phyloP scores from a whole-genome alignment of 2,888 invertebrate genomes.

The Crematogaster levior region DNA sequence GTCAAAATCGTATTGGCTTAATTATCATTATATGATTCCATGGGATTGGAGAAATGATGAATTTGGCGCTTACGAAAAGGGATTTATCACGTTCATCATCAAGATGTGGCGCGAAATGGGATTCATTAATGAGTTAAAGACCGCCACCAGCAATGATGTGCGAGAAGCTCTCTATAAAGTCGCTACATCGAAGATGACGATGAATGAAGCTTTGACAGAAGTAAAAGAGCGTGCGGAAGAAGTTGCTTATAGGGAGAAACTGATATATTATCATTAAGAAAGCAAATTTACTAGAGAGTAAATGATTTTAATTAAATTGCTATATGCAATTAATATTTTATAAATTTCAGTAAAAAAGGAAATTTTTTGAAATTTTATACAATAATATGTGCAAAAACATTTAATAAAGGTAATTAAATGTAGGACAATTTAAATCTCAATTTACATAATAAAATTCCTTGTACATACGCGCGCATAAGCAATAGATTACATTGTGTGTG shows the following conservation, averaged over 20 bases:
- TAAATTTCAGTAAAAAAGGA: not conserved
- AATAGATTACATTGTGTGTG: no score
- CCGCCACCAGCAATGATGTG: slow-evolving; percentile 88
- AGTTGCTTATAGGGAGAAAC: slow-evolving; percentile 68
- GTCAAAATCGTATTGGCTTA: slow-evolving; percentile 92
- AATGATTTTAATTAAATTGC: not conserved
- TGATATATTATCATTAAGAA: slow-evolving; percentile 73
- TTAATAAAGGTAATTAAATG: not conserved
- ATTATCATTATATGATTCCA: slow-evolving; percentile 92
- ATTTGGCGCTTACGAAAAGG: slow-evolving; percentile 91
- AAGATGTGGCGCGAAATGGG: slow-evolving; percentile 91
- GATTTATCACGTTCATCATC: slow-evolving; percentile 90
- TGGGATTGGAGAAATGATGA: slow-evolving; percentile 94
- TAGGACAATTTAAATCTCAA: not conserved
- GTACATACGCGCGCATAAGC: no score
- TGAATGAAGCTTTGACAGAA: slow-evolving; percentile 77
- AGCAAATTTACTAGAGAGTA: not conserved
- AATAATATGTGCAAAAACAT: not conserved
- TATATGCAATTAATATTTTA: not conserved
- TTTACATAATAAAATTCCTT: not conserved
- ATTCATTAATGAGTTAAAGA: slow-evolving; percentile 88
- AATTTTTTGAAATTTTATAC: not conserved
- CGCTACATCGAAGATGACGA: slow-evolving; percentile 79
- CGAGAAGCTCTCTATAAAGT: slow-evolving; percentile 89
- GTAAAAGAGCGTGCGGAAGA: slow-evolving; percentile 73